Evolutionary conservation across 2,888 invertebrate genomes (phyloP).

Genomic region (Deilephila elpenor): DNA sequence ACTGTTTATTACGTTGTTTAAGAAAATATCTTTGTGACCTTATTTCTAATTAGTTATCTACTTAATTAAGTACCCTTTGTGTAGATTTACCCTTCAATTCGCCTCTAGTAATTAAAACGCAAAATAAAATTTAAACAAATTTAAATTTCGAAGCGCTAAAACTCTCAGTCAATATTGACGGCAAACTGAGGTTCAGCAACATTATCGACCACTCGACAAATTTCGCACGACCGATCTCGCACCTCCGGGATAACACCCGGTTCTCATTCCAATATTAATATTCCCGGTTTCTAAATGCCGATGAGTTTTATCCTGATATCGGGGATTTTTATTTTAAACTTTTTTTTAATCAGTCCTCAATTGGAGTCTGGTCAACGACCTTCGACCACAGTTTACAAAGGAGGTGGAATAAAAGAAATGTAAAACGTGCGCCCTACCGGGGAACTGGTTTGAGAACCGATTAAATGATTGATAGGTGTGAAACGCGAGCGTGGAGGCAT

Average conservation of each 20-base stretch:
- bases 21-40: too few species aligned
- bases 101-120: not conserved
- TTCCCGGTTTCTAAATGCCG: slow-evolving; percentile 59
- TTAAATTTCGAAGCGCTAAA: slow-evolving; percentile 10
- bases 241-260: slow-evolving; percentile 50
- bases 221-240: slow-evolving; percentile 52
- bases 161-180: not conserved
- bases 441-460: slow-evolving; percentile 15
- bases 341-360: slow-evolving; percentile 38
- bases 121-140: not conserved
- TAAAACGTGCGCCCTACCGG: not conserved
- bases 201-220: slow-evolving; percentile 25
- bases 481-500: slow-evolving; percentile 6
- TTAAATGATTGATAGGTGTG: slow-evolving; percentile 20
- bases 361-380: slow-evolving; percentile 33
- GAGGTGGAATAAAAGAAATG: slow-evolving; percentile 10
- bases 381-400: slow-evolving; percentile 18
- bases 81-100: slow-evolving; percentile 4
- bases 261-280: slow-evolving; percentile 76
- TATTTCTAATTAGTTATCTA: slow-evolving; percentile 8
- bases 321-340: slow-evolving; percentile 51
- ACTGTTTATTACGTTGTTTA: too few species aligned
- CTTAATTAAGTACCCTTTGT: slow-evolving; percentile 10
- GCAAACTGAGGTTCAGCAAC: not conserved
- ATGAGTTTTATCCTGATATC: slow-evolving; percentile 59